Percentiles rank a stretch among this genome's conserved stretches.
phyloP scores from a whole-genome alignment of 2,888 invertebrate genomes.

The Zygaena filipendulae region DNA sequence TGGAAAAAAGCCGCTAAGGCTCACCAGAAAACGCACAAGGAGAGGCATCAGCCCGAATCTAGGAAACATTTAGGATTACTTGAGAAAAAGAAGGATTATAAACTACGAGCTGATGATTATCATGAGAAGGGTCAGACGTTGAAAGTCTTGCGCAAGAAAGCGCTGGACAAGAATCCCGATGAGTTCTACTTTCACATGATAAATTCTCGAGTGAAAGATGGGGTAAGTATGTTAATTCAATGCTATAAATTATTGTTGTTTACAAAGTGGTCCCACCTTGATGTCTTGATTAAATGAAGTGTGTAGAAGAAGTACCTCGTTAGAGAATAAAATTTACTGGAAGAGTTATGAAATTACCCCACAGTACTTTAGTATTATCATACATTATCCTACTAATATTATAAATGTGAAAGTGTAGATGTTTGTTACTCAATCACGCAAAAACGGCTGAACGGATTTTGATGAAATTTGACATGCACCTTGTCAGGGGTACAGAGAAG shows the following conservation, averaged over 20 bases:
- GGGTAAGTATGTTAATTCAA: conserved; percentile 48
- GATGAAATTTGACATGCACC: too few relatives aligned
- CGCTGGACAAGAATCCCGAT: conserved; percentile 95
- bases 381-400: too few relatives aligned
- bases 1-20: conserved; percentile 91
- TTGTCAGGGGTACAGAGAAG: too few relatives aligned
- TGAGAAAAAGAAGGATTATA: conserved; percentile 92
- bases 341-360: too few relatives aligned
- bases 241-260: too few relatives aligned
- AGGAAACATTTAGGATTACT: conserved; percentile 83
- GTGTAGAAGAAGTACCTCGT: neutral
- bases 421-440: too few relatives aligned
- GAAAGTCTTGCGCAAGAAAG: conserved; percentile 83
- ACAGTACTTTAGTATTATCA: too few relatives aligned
- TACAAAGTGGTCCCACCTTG: neutral
- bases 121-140: conserved; percentile 86
- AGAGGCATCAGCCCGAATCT: conserved; percentile 85
- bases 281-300: neutral
- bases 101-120: conserved; percentile 79
- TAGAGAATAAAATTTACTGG: too few relatives aligned
- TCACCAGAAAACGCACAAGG: conserved; percentile 84
- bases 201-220: conserved; percentile 78
- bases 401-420: too few relatives aligned
- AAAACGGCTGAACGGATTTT: too few relatives aligned
- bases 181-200: conserved; percentile 99